Evolutionary conservation across 2,888 invertebrate genomes (phyloP).

Genomic region (Caenorhabditis imperialis): DNA sequence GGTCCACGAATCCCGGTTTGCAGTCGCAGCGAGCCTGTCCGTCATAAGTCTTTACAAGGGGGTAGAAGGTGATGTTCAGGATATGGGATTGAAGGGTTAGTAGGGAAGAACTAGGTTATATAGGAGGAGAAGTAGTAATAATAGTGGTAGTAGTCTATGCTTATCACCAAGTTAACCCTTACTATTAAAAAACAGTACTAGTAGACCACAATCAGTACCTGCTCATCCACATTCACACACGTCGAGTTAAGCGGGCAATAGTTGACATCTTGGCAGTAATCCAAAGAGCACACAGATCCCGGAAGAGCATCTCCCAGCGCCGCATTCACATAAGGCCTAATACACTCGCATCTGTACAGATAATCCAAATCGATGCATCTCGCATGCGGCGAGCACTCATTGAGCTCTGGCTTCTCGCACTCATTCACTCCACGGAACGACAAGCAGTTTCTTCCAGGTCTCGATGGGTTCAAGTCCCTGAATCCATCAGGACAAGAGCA

Average conservation of each 20-base stretch:
- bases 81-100: slow-evolving; percentile 10
- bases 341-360: slow-evolving; percentile 71
- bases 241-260: slow-evolving; percentile 91
- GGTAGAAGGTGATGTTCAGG: slow-evolving; percentile 10
- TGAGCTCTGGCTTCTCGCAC: slow-evolving; percentile 67
- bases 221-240: slow-evolving; percentile 86
- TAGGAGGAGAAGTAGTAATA: too few relatives aligned
- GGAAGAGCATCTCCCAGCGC: slow-evolving; percentile 62
- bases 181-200: too few relatives aligned
- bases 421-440: slow-evolving; percentile 69
- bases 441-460: slow-evolving; percentile 68
- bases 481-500: slow-evolving; percentile 61
- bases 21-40: slow-evolving; percentile 68
- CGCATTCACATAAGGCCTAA: slow-evolving; percentile 68
- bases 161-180: too few relatives aligned
- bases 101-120: slow-evolving; percentile 35
- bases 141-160: too few relatives aligned
- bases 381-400: slow-evolving; percentile 72
- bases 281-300: slow-evolving; percentile 79
- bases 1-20: slow-evolving; percentile 69
- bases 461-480: slow-evolving; percentile 67
- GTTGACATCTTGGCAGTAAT: slow-evolving; percentile 80
- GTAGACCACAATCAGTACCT: too few relatives aligned
- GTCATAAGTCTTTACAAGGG: slow-evolving; percentile 45
- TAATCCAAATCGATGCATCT: slow-evolving; percentile 69